phyloP scores from a whole-genome alignment of 2,888 invertebrate genomes.

The Galeopsomyia nigrocyanea region DNA sequence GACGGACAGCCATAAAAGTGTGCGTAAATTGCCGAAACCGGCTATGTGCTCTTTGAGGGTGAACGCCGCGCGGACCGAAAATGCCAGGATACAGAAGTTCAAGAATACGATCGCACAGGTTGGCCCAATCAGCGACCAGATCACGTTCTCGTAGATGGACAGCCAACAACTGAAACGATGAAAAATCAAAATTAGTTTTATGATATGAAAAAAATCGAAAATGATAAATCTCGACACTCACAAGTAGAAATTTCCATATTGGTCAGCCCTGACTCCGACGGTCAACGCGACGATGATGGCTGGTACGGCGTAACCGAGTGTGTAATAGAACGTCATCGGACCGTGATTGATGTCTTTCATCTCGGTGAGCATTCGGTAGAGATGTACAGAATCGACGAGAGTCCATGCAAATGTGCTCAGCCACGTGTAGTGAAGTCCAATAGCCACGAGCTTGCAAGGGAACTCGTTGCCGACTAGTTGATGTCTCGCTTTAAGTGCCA shows the following conservation, averaged over 20 bases:
- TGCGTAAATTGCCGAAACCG: conserved; percentile 78
- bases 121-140: conserved; percentile 96
- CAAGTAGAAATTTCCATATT: conserved; percentile 95
- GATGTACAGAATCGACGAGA: conserved; percentile 91
- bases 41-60: conserved; percentile 91
- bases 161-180: conserved; percentile 88
- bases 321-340: conserved; percentile 91
- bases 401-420: conserved; percentile 92
- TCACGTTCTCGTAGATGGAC: conserved; percentile 91
- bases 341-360: conserved; percentile 97
- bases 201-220: no score
- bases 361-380: conserved; percentile 94
- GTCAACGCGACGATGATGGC: conserved; percentile 92
- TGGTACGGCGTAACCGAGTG: conserved; percentile 92
- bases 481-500: conserved; percentile 87
- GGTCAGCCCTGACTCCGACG: conserved; percentile 92
- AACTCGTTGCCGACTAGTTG: conserved; percentile 89
- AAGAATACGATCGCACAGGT: conserved; percentile 83
- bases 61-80: conserved; percentile 92
- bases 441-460: conserved; percentile 89
- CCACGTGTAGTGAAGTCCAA: conserved; percentile 94
- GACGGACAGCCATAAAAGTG: conserved; percentile 89
- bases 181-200: neutral
- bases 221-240: conserved; percentile 71
- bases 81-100: conserved; percentile 84